A percentile compares a stretch with the other conserved stretches of the same genome.
Evolutionary conservation across 2,797 vertebrate species (phyloP).

Genomic region (Mus minutoides): DNA sequence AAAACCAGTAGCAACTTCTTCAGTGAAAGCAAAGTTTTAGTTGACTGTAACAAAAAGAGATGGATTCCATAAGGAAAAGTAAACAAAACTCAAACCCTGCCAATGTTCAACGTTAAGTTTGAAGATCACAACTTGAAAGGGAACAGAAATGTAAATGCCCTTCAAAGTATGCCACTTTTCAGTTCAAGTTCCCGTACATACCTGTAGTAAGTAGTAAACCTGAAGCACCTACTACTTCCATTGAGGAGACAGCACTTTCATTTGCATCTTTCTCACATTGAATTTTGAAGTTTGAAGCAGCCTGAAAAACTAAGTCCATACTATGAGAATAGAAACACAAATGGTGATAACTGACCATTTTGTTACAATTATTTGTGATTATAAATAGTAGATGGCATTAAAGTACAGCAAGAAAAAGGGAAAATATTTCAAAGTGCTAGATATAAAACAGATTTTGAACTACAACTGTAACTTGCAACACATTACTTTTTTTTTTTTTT

Average conservation of each 20-base stretch:
- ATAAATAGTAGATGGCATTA: not conserved
- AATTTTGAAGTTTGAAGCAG: not conserved
- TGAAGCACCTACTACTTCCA: not conserved
- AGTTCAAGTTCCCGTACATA: not conserved
- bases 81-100: not conserved
- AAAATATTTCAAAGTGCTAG: not conserved
- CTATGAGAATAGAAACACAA: not conserved
- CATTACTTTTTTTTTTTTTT: not conserved
- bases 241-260: not conserved
- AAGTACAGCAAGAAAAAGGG: not conserved
- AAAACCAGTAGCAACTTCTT: not conserved
- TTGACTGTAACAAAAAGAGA: not conserved
- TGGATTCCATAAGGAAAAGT: not conserved
- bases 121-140: not conserved
- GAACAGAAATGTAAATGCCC: not conserved
- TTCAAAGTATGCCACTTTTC: not conserved
- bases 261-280: not conserved
- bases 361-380: not conserved
- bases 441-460: not conserved
- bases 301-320: not conserved
- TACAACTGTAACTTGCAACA: not conserved
- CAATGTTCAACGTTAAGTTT: not conserved
- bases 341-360: not conserved
- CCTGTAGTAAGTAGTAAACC: not conserved
- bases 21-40: not conserved